These are phyloP conservation scores for Pituophis catenifer DNA, from an alignment of 2,113 vertebrate genomes.

Conservation along the genomic window DNA sequence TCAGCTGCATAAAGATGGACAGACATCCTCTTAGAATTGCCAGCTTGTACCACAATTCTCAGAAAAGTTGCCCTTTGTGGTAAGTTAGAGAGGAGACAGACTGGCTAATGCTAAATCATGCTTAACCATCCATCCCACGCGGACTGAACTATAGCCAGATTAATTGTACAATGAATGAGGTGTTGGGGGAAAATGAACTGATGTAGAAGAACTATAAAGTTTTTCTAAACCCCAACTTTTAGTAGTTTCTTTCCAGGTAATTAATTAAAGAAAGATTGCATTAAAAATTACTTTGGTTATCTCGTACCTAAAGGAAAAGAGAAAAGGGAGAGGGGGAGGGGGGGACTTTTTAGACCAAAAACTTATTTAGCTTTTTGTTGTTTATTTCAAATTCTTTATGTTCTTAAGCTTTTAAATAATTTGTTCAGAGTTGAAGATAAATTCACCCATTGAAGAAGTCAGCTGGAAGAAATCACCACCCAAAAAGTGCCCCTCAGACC, in stretches of 20 bases:
- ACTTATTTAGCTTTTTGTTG: not conserved
- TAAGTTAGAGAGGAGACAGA: constrained; percentile 38
- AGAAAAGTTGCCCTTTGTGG: constrained; percentile 19
- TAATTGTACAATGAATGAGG: not conserved
- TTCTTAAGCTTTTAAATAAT: not conserved
- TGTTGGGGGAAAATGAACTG: not conserved
- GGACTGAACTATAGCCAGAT: constrained; percentile 35
- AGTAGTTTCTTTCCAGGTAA: constrained; percentile 20
- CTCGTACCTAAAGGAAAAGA: not conserved
- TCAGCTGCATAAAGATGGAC: constrained; percentile 38
- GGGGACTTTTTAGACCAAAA: not conserved
- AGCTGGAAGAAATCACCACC: too few relatives aligned
- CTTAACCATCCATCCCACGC: constrained; percentile 37
- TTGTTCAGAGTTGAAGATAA: not conserved
- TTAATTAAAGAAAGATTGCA: constrained; percentile 2
- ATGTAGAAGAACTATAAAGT: constrained; percentile 18
- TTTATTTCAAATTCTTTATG: not conserved
- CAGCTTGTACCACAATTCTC: constrained; percentile 5
- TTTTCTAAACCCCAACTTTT: constrained; percentile 29
- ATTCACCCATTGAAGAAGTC: not conserved
- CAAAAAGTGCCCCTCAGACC: too few relatives aligned
- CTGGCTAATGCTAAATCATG: constrained; percentile 36
- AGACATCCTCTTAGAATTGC: constrained; percentile 21
- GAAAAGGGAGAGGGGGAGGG: too few relatives aligned
- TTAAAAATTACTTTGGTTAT: not conserved